Evolutionary conservation across 2,113 vertebrate genomes (phyloP), one percentile per base, ranked within the genome.

Genomic region (Pelobates fuscus): DNA sequence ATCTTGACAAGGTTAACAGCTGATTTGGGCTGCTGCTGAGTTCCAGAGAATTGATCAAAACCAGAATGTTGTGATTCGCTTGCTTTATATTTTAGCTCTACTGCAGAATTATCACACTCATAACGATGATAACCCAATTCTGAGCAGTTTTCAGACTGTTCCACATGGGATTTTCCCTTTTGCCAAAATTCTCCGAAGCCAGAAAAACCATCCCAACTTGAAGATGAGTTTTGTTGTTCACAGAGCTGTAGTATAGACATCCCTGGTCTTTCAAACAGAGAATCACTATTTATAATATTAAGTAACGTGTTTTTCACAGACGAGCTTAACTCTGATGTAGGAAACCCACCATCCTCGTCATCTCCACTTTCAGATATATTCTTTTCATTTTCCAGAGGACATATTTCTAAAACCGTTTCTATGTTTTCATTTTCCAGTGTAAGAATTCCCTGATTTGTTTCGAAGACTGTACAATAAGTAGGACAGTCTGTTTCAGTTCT

Each of bases 41-140:
- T 17, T 11, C 26, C 6, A 8, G 52, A 21, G 5, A 8, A 65
- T 14, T 66, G n/a, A 2, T 75, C 72, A 44, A 49, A 20, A 17
- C 17, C 20, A 17, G 2, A 24, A 4, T 17, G 2, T 2, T 44
- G 41, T 8, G 12, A 7, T 52, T 25, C 8, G 29, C 65, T 11
- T 29, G 11, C 44, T 44, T 23, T 46, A 18, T 12, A 11, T 11
- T 23, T 2, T 41, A 44, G 21, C 25, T 75, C 63, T 2, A 18
- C 20, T 29, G 17, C 24, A 43, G 52, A 75, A 46, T 67, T 23
- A 10, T 75, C 62, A 23, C 30, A 57, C 20, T 26, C 52, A 29
- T 58, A 75, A 11, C 71, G 58, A n/a, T 60, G 61, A 57, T 65
- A 73, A 21, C 61, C 60, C 18, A 30, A 73, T 24, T 65, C 61